Conservation (phyloP, 2,113 vertebrate genomes). For the Erythrocercus mccallii region DNA sequence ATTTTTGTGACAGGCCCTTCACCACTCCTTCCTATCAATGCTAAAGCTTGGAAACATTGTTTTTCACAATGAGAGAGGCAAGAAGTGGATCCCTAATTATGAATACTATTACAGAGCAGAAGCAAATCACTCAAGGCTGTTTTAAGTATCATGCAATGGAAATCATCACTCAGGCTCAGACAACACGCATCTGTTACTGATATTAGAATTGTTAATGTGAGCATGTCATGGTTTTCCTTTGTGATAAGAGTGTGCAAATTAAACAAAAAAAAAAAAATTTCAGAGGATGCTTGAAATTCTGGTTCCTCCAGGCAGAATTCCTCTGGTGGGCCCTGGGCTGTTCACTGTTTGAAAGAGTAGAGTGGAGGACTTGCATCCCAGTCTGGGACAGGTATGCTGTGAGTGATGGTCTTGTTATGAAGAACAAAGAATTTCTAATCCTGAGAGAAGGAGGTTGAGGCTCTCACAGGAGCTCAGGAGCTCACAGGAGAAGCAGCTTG, state of each 20-base stretch:
- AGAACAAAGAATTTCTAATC: not conserved
- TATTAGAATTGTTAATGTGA: slow-evolving; percentile 11
- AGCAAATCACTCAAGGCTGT: not conserved
- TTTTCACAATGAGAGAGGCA: not conserved
- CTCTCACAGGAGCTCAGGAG: not conserved
- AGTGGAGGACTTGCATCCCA: not conserved
- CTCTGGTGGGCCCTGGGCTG: not conserved
- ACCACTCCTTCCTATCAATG: not conserved
- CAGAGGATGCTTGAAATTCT: not conserved
- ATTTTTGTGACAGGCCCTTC: not conserved
- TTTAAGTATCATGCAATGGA: not conserved
- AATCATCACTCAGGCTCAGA: not conserved
- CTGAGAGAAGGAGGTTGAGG: not conserved
- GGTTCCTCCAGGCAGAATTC: not conserved
- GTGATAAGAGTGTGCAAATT: not conserved
- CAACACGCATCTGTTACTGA: not conserved
- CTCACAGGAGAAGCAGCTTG: not conserved
- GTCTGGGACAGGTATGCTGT: not conserved
- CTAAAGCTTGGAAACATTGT: not conserved
- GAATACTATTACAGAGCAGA: not conserved
- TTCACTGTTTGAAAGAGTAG: not conserved
- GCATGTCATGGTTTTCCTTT: not conserved
- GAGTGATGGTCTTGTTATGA: not conserved
- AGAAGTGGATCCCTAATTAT: slow-evolving; percentile 12
- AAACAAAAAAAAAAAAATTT: not conserved